Conservation (phyloP, 2,113 vertebrate species). For the cattle (Bos taurus) region ARS-UCD2.0 NC_037347.1:38128001-38128500, state of each 20-base stretch:
- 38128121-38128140: background rate
- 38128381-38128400: background rate
- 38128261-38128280: background rate
- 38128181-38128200: background rate
- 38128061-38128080: background rate
- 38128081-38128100: background rate
- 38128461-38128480: background rate
- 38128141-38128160: background rate
- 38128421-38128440: background rate
- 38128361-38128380: background rate
- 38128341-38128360: background rate
- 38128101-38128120: background rate
- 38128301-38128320: background rate
- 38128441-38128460: background rate
- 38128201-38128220: background rate
- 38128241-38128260: slow-evolving; percentile 1
- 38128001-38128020: slow-evolving; percentile 4
- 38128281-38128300: background rate
- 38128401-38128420: background rate
- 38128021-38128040: background rate
- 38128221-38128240: background rate
- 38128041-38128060: background rate
- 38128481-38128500: background rate
- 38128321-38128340: background rate
- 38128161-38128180: background rate